Percentiles rank a stretch among this genome's conserved stretches.
Conservation (phyloP, 2,888 invertebrate species). For the Leucania comma region DNA sequence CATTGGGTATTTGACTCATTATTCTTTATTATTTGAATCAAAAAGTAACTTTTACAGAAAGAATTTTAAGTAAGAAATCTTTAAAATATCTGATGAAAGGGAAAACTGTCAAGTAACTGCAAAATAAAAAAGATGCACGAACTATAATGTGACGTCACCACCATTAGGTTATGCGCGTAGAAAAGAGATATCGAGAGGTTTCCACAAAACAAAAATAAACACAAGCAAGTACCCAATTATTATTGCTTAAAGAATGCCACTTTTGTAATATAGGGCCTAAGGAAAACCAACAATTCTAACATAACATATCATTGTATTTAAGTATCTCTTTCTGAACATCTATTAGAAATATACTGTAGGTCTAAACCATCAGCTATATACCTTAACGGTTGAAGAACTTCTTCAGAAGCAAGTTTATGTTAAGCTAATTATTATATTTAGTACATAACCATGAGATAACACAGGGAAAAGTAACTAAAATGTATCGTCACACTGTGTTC, state of each 20-base stretch:
- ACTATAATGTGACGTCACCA: no score
- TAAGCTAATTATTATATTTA: slow-evolving; percentile 47
- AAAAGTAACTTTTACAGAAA: no score
- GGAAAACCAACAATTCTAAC: slow-evolving; percentile 56
- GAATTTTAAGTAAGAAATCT: no score
- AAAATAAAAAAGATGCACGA: no score
- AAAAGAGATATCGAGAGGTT: no score
- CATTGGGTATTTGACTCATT: no score
- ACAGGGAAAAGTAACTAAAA: slow-evolving; percentile 35
- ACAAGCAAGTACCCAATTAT: no score
- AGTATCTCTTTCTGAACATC: slow-evolving; percentile 25
- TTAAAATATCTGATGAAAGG: no score
- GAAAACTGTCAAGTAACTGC: no score
- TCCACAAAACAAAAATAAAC: no score
- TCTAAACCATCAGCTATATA: slow-evolving; percentile 18
- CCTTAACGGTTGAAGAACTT: slow-evolving; percentile 6
- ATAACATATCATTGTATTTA: slow-evolving; percentile 60
- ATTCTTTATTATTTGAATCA: no score
- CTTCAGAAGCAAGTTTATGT: slow-evolving; percentile 29
- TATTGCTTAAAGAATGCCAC: neutral
- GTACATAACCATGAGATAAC: slow-evolving; percentile 37
- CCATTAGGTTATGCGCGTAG: no score
- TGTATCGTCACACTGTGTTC: slow-evolving; percentile 45
- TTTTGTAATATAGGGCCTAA: neutral
- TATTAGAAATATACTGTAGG: neutral